Evolutionary conservation across 2,888 invertebrate genomes (phyloP).

Genomic region (Hydropsyche betteni): DNA sequence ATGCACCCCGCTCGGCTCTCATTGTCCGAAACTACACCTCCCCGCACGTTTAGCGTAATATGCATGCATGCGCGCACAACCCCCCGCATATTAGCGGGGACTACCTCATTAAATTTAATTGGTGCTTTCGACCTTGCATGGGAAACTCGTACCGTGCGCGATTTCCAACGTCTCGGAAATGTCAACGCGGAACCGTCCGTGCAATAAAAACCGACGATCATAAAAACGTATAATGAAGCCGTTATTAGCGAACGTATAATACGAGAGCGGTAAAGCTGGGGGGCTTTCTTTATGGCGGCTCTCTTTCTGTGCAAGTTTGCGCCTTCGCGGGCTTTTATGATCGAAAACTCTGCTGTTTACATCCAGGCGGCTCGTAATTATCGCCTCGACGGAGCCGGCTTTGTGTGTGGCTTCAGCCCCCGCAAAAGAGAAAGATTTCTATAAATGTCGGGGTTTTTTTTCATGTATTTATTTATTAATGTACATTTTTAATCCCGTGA

Average conservation of each 20-base stretch:
- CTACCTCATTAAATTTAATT: conserved; percentile 30
- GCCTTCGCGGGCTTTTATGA: conserved; percentile 18
- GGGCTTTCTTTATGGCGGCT: conserved; percentile 22
- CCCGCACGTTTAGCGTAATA: neutral
- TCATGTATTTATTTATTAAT: neutral
- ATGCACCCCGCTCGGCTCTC: conserved; percentile 23
- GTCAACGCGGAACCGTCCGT: neutral
- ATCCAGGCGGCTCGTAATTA: conserved; percentile 22
- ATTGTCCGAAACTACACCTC: conserved; percentile 3
- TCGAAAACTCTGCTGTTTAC: conserved; percentile 29
- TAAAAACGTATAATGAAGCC: conserved; percentile 30
- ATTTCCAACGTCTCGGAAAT: neutral
- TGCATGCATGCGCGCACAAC: conserved; percentile 10
- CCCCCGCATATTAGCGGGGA: neutral
- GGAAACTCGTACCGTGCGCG: neutral
- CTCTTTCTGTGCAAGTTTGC: conserved; percentile 1
- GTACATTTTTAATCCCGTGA: conserved; percentile 21
- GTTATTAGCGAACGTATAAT: conserved; percentile 31
- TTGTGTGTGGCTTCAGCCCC: conserved; percentile 15
- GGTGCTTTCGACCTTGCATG: conserved; percentile 6
- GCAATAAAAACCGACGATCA: conserved; percentile 18
- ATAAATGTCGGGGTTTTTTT: neutral
- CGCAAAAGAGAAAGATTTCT: conserved; percentile 18
- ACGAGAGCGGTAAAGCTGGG: conserved; percentile 24
- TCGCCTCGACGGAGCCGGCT: conserved; percentile 10